These are phyloP conservation scores for Chlamydotis undulata DNA, from an alignment of 2,113 vertebrate genomes.

Conservation along the genomic window DNA sequence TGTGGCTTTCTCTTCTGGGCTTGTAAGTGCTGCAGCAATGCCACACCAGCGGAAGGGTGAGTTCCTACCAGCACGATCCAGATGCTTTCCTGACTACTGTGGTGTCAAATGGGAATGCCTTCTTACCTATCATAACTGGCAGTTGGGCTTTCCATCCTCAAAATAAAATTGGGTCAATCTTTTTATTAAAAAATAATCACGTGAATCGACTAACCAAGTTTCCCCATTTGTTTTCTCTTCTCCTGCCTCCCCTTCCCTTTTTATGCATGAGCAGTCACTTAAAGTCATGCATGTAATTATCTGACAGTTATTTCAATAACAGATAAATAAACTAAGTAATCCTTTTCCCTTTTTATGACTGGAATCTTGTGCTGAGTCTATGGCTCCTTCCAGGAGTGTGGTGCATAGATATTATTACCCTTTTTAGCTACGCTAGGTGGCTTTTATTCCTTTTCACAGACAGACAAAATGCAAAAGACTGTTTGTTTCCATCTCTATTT, in stretches of 20 bases:
- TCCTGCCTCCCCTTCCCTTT: rapidly evolving
- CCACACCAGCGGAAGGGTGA: background rate
- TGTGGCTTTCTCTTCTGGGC: background rate
- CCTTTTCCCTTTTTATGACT: background rate
- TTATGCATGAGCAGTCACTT: background rate
- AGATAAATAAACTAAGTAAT: background rate
- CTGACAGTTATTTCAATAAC: background rate
- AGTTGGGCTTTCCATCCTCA: background rate
- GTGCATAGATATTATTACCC: background rate
- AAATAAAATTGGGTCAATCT: background rate
- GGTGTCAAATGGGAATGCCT: background rate
- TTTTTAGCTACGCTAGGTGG: background rate
- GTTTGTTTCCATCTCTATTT: slow-evolving; percentile 59
- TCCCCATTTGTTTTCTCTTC: background rate
- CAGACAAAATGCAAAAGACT: slow-evolving; percentile 46
- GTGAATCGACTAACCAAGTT: background rate
- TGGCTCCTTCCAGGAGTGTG: background rate
- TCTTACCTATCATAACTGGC: background rate
- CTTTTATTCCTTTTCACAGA: background rate
- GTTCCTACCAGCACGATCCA: background rate
- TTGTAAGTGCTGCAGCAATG: background rate
- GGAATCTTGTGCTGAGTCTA: background rate
- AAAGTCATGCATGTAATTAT: background rate
- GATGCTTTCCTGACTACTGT: background rate
- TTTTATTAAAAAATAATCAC: background rate